Base-by-base conservation (phyloP, 1,140 invertebrate genomes). In the Lanistes nyassanus region DNA sequence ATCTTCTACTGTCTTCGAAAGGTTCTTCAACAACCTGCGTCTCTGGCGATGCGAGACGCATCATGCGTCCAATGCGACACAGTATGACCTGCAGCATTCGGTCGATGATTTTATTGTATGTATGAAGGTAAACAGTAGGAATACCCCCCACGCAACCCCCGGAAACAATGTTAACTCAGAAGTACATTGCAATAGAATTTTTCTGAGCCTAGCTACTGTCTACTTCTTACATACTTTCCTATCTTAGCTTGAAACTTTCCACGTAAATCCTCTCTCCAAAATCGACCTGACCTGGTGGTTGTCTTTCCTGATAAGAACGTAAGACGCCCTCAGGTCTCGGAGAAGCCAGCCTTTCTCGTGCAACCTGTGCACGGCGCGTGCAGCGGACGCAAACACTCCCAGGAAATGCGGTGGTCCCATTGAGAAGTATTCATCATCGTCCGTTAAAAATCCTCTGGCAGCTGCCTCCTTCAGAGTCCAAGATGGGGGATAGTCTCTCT, bases 331-430 rank as follows among this genome's bases (percentile, higher is more conserved):
- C 34, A 75, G 42, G 42, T 75, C 73, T 19, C 60, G 11, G n/a
- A 66, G 73, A 31, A 75, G 64, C 73, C 73, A 75, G 47, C 53
- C 34, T n/a, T 34, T 29, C 29, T 37, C 64, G 39, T 75, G 73
- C 23, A 75, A 53, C 29, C 19, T 26, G 34, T 53, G 64, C 64
- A 75, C 26, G 13, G 64, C 47, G 29, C 53, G 42, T 13, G 73
- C 47, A 36, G 67, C 19, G 31, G 42, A 6, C 0, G 51, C 29
- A 34, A 66, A 64, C n/a, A 75, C 47, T 47, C 31, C 39, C 11
- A 75, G 16, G 64, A 53, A 55, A 26, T 21, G 42, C 11, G 55
- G 42, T 34, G 56, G 34, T 36, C 11, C 55, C 70, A 62, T 72
- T 21, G 56, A 0, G 36, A 72, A 19, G 56, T 72, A 72, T 26